Evolutionary conservation across 2,888 invertebrate genomes (phyloP), one percentile per base, ranked within the genome.

Genomic region (Thelaira solivaga): DNA sequence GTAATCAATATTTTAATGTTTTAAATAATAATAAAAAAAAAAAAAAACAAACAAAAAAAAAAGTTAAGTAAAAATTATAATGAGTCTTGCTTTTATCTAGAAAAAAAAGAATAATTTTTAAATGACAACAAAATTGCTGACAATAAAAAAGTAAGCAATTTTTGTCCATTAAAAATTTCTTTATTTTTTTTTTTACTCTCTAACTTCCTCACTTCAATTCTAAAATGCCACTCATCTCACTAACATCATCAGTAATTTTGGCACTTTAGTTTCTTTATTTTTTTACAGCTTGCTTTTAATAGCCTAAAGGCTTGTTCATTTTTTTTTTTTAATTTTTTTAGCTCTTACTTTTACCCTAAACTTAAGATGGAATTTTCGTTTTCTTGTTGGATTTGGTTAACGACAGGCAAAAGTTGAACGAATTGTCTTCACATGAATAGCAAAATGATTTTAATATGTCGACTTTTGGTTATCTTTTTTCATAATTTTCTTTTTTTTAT

Each of bases 191-290:
- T 26, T 29, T 45, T 43, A 13, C 10, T n/a, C n/a, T n/a, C n/a
- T n/a, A n/a, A 6, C 1, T 24, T 34, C 5, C 13, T 7, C 1
- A 8, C 20, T 55, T n/a, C 5, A 39, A 20, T 18, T 5, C 10
- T 49, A 11, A 7, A 69, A 69, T 6, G 6, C 22, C 26, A 4
- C 29, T 34, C 34, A 39, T 47, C 39, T 24, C 18, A 65, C 47
- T 67, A 31, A 31, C 72, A 72, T 65, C 45, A 47, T 61, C 61
- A 53, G 36, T 72, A 61, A 76, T 72, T 72, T 72, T 59, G 59
- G 49, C 59, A 34, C 34, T 51, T 51, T 51, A 53, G 53, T 71
- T 29, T 59, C 10, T 59, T 51, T 55, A 53, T 36, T 13, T 39
- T 4, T 11, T 34, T 34, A 3, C 1, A n/a, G n/a, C 36, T n/a